phyloP scores from a whole-genome alignment of 2,797 vertebrate genomes.

The Sebastes iracundus region DNA sequence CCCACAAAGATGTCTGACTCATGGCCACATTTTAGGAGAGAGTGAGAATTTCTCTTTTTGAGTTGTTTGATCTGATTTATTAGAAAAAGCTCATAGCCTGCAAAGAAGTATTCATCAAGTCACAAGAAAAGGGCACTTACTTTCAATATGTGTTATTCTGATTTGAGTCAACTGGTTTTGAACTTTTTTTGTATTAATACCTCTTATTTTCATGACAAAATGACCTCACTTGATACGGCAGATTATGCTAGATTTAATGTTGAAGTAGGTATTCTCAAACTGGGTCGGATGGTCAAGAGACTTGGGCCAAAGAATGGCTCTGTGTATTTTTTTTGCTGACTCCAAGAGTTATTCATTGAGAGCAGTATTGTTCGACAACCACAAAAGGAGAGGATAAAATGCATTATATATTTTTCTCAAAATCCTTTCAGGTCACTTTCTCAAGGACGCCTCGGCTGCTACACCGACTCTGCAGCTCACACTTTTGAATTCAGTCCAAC shows the following conservation, averaged over 20 bases:
- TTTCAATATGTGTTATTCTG: neutral
- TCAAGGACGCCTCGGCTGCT: neutral
- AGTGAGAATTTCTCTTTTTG: neutral
- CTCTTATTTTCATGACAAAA: neutral
- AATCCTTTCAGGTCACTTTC: neutral
- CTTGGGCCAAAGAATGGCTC: neutral
- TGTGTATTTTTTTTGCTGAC: neutral
- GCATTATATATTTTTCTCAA: neutral
- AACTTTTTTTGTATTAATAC: neutral
- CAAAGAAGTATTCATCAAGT: neutral
- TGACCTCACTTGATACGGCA: neutral
- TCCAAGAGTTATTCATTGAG: neutral
- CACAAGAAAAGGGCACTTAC: neutral
- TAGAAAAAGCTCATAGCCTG: neutral
- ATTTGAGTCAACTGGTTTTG: neutral
- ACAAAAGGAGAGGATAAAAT: slow-evolving; percentile 16
- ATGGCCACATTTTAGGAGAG: neutral
- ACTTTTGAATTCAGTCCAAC: neutral
- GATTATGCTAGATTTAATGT: neutral
- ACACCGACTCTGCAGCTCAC: neutral
- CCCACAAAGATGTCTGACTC: neutral
- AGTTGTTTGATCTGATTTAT: neutral
- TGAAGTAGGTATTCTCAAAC: neutral
- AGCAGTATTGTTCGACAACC: neutral
- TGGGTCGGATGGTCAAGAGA: neutral